Evolutionary conservation across 2,888 invertebrate species (phyloP).

Genomic region (Drosophila monieri): DNA sequence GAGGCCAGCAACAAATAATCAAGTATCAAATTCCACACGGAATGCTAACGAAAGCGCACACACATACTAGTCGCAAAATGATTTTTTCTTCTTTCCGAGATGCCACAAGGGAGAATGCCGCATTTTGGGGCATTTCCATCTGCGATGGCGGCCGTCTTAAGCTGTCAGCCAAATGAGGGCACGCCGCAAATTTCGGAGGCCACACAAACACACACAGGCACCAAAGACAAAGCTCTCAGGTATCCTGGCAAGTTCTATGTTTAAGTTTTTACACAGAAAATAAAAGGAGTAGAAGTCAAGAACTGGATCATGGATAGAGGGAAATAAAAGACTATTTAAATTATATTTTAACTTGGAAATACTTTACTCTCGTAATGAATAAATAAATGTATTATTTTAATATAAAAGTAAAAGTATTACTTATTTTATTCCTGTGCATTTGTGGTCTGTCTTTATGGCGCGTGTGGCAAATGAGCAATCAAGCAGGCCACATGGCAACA

Average conservation of each 20-base stretch:
- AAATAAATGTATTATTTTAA: neutral
- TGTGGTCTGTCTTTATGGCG: conserved; percentile 55
- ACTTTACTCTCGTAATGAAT: too few species aligned
- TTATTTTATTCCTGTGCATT: conserved; percentile 3
- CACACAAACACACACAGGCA: conserved; percentile 8
- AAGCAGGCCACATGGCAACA: conserved; percentile 40
- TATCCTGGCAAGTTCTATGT: conserved; percentile 22
- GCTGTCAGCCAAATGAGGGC: conserved; percentile 72
- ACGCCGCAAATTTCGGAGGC: conserved; percentile 47
- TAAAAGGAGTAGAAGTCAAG: neutral
- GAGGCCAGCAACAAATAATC: conserved; percentile 79
- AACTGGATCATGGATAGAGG: neutral
- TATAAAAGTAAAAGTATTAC: neutral
- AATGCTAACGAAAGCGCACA: conserved; percentile 70
- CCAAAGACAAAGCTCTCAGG: conserved; percentile 54
- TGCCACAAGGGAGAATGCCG: conserved; percentile 47
- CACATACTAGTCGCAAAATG: conserved; percentile 40
- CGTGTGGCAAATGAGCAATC: conserved; percentile 75
- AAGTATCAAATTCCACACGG: conserved; percentile 79
- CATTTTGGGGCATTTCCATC: conserved; percentile 16
- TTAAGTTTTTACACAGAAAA: conserved; percentile 4
- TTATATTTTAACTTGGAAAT: too few species aligned
- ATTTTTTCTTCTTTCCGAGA: conserved; percentile 46
- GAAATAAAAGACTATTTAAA: too few species aligned
- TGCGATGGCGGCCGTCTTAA: conserved; percentile 49